These are phyloP conservation scores for Hedya salicella DNA, from an alignment of 2,888 invertebrate species.

Conservation along the genomic window DNA sequence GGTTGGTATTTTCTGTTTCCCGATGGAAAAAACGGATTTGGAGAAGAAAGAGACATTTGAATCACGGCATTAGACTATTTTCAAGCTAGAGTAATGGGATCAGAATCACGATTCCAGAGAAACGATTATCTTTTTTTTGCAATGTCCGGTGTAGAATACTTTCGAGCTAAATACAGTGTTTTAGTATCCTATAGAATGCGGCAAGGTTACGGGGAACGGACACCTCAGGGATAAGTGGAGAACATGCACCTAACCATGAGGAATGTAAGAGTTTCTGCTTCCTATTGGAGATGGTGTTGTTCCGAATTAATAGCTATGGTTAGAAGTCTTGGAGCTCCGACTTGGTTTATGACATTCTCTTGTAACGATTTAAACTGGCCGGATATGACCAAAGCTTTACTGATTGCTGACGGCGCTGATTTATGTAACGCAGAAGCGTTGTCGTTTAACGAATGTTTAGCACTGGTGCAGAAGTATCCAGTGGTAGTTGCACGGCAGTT, in stretches of 20 bases:
- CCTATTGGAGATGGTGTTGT: conserved; percentile 53
- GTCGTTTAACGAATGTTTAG: conserved; percentile 39
- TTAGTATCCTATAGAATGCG: conserved; percentile 53
- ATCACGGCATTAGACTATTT: conserved; percentile 48
- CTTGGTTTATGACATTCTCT: conserved; percentile 55
- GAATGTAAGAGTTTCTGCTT: conserved; percentile 54
- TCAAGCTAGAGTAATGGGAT: conserved; percentile 47
- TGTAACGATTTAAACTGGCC: conserved; percentile 55
- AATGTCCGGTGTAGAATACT: conserved; percentile 53
- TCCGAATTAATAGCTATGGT: conserved; percentile 57
- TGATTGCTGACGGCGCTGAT: conserved; percentile 51
- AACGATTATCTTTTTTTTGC: conserved; percentile 57
- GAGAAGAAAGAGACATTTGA: conserved; percentile 46
- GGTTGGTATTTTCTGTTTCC: conserved; percentile 50
- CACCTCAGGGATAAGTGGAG: conserved; percentile 48
- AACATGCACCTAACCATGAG: conserved; percentile 57
- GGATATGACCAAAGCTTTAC: conserved; percentile 57
- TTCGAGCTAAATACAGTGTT: conserved; percentile 50
- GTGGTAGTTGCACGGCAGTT: conserved; percentile 50
- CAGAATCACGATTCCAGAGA: conserved; percentile 47
- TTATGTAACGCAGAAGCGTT: conserved; percentile 38
- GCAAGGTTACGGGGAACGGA: conserved; percentile 46
- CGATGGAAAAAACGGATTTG: conserved; percentile 48
- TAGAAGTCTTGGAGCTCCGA: conserved; percentile 55
- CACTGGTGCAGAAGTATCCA: conserved; percentile 44